Evolutionary conservation across 2,797 vertebrate genomes (phyloP).

Genomic region (Pristis pectinata): DNA sequence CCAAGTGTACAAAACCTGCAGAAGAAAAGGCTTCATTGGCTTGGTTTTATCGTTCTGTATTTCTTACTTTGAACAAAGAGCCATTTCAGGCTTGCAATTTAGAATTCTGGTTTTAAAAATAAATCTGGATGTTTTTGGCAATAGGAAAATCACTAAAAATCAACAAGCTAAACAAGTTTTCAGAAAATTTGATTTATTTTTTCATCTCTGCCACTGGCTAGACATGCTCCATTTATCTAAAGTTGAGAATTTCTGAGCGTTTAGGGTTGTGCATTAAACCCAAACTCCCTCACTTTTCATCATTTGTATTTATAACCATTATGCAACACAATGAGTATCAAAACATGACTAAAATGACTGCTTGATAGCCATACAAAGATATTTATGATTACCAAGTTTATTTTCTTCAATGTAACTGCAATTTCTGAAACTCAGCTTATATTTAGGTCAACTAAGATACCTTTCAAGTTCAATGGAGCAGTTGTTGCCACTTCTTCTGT

Average conservation of each 20-base stretch:
- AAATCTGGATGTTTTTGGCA: not conserved
- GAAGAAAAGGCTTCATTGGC: not conserved
- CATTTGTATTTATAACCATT: not conserved
- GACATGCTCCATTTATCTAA: not conserved
- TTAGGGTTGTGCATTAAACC: not conserved
- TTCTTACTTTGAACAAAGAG: not conserved
- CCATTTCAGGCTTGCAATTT: not conserved
- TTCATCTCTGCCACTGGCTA: not conserved
- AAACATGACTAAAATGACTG: not conserved
- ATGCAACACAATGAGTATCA: not conserved
- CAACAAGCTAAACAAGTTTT: not conserved
- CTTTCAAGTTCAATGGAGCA: not conserved
- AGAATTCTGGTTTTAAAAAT: not conserved
- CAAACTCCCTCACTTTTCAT: not conserved
- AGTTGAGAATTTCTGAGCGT: not conserved
- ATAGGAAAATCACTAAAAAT: not conserved
- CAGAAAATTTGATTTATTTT: not conserved
- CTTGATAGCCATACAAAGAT: not conserved
- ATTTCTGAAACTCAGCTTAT: not conserved
- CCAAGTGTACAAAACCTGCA: not conserved
- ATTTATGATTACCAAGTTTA: not conserved
- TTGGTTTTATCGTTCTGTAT: not conserved
- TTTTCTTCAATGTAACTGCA: not conserved
- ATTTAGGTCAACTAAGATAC: not conserved
- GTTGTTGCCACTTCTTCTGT: not conserved